Evolutionary conservation across 2,113 vertebrate species (phyloP).

Genomic region (Mola mola): DNA sequence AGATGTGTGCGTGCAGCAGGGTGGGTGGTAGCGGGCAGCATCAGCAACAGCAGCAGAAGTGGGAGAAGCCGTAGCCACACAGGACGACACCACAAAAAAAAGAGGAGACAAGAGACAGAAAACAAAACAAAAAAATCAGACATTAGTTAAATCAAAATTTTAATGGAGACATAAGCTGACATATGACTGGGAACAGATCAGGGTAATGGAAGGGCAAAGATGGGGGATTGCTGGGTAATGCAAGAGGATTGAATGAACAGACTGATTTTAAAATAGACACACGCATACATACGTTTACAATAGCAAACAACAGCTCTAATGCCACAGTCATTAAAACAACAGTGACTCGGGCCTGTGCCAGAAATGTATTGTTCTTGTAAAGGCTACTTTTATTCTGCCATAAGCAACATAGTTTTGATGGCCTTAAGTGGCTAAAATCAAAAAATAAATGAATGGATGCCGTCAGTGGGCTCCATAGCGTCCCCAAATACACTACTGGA

Average conservation of each 20-base stretch:
- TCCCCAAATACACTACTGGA: no score
- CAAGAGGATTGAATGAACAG: neutral
- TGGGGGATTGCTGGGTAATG: neutral
- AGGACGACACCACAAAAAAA: conserved; percentile 41
- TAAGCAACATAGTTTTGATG: no score
- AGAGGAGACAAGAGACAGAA: conserved; percentile 67
- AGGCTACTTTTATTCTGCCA: no score
- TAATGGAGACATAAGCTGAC: conserved; percentile 43
- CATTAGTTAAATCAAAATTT: conserved; percentile 70
- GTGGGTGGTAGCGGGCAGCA: conserved; percentile 35
- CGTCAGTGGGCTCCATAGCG: no score
- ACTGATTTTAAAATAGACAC: neutral
- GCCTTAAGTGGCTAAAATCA: no score
- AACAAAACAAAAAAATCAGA: conserved; percentile 57
- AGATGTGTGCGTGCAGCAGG: conserved; percentile 63
- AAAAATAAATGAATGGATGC: no score
- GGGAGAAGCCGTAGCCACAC: conserved; percentile 48
- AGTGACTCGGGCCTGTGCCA: no score
- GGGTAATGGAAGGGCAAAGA: no score
- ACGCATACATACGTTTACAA: neutral
- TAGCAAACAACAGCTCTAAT: no score
- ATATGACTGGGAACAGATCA: conserved; percentile 23
- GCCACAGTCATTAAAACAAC: no score
- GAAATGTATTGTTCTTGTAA: no score
- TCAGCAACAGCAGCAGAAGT: conserved; percentile 28